Base-by-base conservation (phyloP, 2,888 invertebrate genomes). In the Junonia oenone region DNA sequence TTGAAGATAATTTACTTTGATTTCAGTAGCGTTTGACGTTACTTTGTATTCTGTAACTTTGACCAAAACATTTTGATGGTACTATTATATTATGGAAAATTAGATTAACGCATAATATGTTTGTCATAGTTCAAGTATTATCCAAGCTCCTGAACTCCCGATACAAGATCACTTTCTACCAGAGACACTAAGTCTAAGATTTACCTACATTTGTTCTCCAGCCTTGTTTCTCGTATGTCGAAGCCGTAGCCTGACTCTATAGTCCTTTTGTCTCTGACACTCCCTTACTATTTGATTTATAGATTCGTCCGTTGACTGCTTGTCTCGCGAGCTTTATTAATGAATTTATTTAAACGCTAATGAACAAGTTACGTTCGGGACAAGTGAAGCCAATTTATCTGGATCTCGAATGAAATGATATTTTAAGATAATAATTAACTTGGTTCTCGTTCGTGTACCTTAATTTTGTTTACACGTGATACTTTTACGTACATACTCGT, bases 301-400 rank as follows among this genome's bases (percentile, higher is more conserved):
- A 86, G 86, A 84, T 81, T 79, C 77, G 72, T 79, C 71, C 86
- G 87, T 79, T 82, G 85, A 86, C 82, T 82, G 77, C 78, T 79
- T 84, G 87, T 88, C 87, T 83, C 81, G 69, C 81, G 70, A 68
- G 72, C 76, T 81, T 87, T 86, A 89, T 90, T 89, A 90, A 90
- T 89, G 88, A 89, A 86, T 89, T 88, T 87, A 89, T 90, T 89
- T 87, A 83, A 89, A 87, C 84, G 78, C 81, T 89, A 90, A 90
- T 89, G 89, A 90, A 89, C 85, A 83, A 88, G 76, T 82, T 80
- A 74, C 85, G 81, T 83, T 87, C 69, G 69, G 72, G 79, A 87
- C 88, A 89, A 89, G 89, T 88, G 79, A 80, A 83, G 79, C 79
- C 76, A 81, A 84, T 83, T 83, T 81, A 88, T 87, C 80, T 85